phyloP scores from a whole-genome alignment of 2,797 vertebrate species.

The Hemitrygon akajei region DNA sequence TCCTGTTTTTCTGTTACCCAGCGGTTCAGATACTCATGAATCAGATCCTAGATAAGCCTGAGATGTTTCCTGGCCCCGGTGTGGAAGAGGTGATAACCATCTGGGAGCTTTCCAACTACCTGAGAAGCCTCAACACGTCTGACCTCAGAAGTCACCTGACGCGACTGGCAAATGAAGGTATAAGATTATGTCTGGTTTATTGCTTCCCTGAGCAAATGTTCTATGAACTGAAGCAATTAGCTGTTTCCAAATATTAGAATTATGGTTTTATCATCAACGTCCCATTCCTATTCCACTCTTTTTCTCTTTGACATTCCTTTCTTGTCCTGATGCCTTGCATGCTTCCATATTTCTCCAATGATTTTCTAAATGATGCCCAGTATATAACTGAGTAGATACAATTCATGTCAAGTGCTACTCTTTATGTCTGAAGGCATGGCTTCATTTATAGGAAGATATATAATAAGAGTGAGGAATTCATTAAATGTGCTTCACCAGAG shows the following conservation, averaged over 20 bases:
- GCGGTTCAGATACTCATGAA: constrained; percentile 76
- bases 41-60: constrained; percentile 77
- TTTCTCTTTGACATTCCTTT: background rate
- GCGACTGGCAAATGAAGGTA: constrained; percentile 81
- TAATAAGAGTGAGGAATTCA: background rate
- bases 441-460: background rate
- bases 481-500: background rate
- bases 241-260: background rate
- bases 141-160: constrained; percentile 79
- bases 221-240: background rate
- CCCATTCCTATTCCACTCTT: background rate
- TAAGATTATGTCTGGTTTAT: constrained; percentile 20
- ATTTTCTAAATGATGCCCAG: background rate
- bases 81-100: constrained; percentile 79
- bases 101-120: constrained; percentile 86
- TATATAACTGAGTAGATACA: too few relatives aligned
- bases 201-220: background rate
- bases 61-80: constrained; percentile 60
- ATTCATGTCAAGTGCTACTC: background rate
- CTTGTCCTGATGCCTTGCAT: background rate
- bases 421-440: background rate
- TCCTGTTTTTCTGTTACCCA: constrained; percentile 45
- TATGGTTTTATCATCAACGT: background rate
- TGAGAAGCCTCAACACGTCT: constrained; percentile 64
- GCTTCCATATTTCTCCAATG: background rate